Conservation (phyloP, 2,888 invertebrate genomes). For the Drosophila borealis region DNA sequence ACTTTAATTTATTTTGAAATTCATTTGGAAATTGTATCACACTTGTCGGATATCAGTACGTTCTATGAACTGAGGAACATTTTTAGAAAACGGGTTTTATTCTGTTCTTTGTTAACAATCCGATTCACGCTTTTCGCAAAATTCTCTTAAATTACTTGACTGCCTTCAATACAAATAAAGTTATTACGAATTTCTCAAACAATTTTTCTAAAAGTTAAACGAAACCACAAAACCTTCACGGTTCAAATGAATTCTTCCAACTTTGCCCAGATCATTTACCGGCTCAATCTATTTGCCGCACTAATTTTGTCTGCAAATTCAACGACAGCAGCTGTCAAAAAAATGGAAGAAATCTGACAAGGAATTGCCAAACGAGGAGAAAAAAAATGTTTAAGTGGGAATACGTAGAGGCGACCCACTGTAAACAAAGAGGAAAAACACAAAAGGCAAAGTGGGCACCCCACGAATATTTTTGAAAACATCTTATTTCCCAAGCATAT, state of each 20-base stretch:
- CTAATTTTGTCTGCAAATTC: slow-evolving; percentile 50
- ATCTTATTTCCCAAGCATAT: slow-evolving; percentile 46
- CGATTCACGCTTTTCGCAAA: too few relatives aligned
- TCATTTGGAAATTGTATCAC: too few relatives aligned
- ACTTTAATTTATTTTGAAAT: too few relatives aligned
- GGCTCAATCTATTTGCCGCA: slow-evolving; percentile 26
- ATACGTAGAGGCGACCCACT: slow-evolving; percentile 5
- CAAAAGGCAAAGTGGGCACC: slow-evolving; percentile 21
- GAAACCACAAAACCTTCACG: slow-evolving; percentile 5
- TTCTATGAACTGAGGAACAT: too few relatives aligned
- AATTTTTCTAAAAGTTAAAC: neutral
- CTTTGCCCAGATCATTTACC: slow-evolving; percentile 25
- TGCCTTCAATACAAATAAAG: neutral
- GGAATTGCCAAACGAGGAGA: slow-evolving; percentile 22
- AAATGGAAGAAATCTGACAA: slow-evolving; percentile 30
- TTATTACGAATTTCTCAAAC: neutral
- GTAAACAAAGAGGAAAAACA: neutral
- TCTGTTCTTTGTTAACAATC: too few relatives aligned
- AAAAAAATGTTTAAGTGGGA: slow-evolving; percentile 16
- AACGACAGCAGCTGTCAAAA: slow-evolving; percentile 48
- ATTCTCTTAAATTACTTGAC: neutral
- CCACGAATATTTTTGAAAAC: slow-evolving; percentile 50
- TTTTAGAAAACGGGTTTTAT: too few relatives aligned
- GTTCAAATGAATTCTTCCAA: slow-evolving; percentile 7
- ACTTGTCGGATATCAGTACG: too few relatives aligned